Base-by-base conservation (phyloP, 2,113 vertebrate genomes). In the Nycticorax nycticorax region DNA sequence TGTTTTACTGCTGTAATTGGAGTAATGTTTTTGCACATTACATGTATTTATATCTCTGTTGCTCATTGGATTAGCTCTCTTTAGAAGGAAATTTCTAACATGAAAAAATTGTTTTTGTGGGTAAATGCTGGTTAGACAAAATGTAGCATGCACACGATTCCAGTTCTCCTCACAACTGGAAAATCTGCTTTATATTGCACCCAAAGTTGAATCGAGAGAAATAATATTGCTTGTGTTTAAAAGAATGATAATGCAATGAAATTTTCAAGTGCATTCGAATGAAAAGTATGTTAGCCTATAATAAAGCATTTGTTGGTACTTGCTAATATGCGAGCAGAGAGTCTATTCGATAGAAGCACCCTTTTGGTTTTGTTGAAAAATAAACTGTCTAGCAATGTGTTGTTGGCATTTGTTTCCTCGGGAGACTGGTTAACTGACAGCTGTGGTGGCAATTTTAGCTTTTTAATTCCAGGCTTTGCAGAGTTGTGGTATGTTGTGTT, bases 61-160 rank as follows among this genome's bases (percentile, higher is more conserved):
- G 27, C 79, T 89, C 37, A 57, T 80, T 94, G 56, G 83, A 72
- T 96, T 95, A 85, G 68, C 77, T 88, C 72, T 93, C 52, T 60
- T 97, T 97, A 35, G 81, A 63, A 30, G 64, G 86, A 86, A 77
- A 88, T 87, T 71, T 92, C 52, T 82, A n/a, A 88, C 88, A 88
- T 53, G 30, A 85, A 69, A 85, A 85, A 80, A 83, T 33, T 76
- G 57, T 63, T 86, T 85, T 57, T 76, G 60, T 82, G 81, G 26
- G 88, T 90, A 64, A 88, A 78, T 93, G 55, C 33, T 95, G n/a
- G 68, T 95, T 92, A 82, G 88, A 85, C 68, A 93, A 86, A 95
- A 85, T 32, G 39, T 35, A 85, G 35, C 43, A 81, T 50, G 48
- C 20, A 14, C 23, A 72, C 71, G 76, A 32, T 89, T 92, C 71